phyloP scores from a whole-genome alignment of 2,113 vertebrate genomes.

The Cryptotis parvus region DNA sequence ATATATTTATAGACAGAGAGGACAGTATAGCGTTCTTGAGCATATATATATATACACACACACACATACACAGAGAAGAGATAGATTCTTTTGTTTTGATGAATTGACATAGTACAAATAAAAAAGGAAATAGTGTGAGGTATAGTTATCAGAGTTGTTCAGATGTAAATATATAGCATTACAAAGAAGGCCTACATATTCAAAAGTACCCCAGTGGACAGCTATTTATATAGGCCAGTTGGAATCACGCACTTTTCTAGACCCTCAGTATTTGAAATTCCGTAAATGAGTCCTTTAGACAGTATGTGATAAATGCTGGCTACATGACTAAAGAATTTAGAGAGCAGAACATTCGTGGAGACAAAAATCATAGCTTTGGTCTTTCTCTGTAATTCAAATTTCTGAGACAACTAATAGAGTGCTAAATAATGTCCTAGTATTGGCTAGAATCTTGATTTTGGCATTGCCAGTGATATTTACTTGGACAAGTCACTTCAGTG shows the following conservation, averaged over 20 bases:
- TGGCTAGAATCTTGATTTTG: background rate
- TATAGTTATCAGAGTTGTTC: background rate
- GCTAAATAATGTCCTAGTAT: background rate
- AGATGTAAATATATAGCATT: background rate
- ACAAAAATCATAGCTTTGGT: background rate
- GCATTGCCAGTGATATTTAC: too few species aligned
- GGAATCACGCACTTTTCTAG: background rate
- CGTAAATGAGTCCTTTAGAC: background rate
- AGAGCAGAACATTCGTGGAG: background rate
- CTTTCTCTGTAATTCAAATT: background rate
- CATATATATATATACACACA: too few species aligned
- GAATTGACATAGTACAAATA: background rate
- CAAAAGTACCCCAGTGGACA: accelerated
- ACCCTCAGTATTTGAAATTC: background rate
- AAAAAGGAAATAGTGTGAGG: background rate
- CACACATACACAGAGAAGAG: too few species aligned
- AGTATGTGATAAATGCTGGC: background rate
- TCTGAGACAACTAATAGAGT: background rate
- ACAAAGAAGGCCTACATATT: accelerated
- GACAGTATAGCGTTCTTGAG: too few species aligned
- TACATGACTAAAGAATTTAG: background rate
- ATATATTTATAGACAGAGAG: background rate
- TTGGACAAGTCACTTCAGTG: background rate
- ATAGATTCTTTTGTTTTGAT: too few species aligned
- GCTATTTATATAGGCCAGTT: background rate